Evolutionary conservation across 2,113 vertebrate genomes (phyloP).

Genomic region (Hirundichthys speculiger): DNA sequence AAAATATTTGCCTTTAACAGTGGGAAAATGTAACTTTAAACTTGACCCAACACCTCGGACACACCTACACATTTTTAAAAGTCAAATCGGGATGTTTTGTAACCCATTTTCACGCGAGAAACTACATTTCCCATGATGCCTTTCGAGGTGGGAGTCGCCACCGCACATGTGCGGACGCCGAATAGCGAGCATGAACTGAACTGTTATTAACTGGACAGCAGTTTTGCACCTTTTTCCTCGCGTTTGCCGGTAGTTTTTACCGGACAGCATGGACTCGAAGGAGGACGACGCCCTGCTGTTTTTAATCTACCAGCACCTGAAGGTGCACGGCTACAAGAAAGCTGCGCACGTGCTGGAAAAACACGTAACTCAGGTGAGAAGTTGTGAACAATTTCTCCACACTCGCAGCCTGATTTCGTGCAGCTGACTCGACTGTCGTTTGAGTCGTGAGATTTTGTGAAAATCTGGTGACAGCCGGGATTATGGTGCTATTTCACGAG

Average conservation of each 20-base stretch:
- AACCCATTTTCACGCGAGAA: background rate
- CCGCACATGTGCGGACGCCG: constrained; percentile 14
- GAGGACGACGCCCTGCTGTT: constrained; percentile 63
- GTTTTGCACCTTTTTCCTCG: background rate
- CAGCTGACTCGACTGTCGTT: background rate
- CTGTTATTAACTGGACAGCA: constrained; percentile 26
- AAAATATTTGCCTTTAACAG: no score
- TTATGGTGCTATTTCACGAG: background rate
- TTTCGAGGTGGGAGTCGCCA: constrained; percentile 54
- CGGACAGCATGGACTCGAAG: constrained; percentile 50
- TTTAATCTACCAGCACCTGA: constrained; percentile 70
- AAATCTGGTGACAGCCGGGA: rapidly evolving
- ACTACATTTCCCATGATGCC: constrained; percentile 59
- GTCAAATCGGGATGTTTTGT: background rate
- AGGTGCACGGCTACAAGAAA: constrained; percentile 59
- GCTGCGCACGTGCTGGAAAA: constrained; percentile 70
- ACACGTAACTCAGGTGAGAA: constrained; percentile 64
- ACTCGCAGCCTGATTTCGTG: background rate
- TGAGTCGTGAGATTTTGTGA: background rate
- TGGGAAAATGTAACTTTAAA: no score
- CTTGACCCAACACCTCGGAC: background rate
- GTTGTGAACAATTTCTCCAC: background rate
- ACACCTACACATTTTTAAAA: background rate
- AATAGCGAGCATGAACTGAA: constrained; percentile 29
- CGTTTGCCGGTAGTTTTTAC: background rate